These are phyloP conservation scores for Harpagus bidentatus DNA, from an alignment of 2,113 vertebrate genomes.

Conservation along the genomic window DNA sequence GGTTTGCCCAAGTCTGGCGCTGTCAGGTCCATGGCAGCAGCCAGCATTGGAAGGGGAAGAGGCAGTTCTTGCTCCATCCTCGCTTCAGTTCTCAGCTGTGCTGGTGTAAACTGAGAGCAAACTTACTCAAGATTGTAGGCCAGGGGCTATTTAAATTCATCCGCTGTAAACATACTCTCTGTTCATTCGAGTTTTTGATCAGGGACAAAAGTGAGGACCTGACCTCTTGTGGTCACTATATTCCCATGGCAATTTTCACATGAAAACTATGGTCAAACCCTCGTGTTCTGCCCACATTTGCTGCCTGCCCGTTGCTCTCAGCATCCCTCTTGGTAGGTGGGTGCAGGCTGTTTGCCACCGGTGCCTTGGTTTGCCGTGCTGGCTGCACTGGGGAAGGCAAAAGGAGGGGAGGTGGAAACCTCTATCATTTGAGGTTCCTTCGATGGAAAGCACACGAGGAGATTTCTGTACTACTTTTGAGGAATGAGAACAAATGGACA, in stretches of 20 bases:
- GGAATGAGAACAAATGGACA: not conserved
- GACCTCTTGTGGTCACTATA: constrained; percentile 36
- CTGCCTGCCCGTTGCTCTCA: too few species aligned
- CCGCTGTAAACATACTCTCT: not conserved
- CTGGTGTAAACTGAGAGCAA: not conserved
- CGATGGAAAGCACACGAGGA: not conserved
- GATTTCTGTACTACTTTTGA: not conserved
- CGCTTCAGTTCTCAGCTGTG: not conserved
- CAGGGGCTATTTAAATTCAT: not conserved
- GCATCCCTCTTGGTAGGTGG: not conserved
- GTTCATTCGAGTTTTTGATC: not conserved
- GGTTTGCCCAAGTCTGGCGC: not conserved
- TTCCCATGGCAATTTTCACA: not conserved
- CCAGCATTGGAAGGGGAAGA: accelerated
- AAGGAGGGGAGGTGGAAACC: not conserved
- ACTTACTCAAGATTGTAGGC: not conserved
- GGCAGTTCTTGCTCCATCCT: not conserved
- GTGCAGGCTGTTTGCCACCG: accelerated
- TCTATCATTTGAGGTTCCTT: not conserved
- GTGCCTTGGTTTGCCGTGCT: not conserved
- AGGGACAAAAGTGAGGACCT: constrained; percentile 38
- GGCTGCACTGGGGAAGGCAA: not conserved
- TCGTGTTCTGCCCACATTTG: not conserved
- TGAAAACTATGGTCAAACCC: not conserved
- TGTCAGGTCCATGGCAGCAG: accelerated